phyloP scores from a whole-genome alignment of 1,140 invertebrate species.

The Drosophila kikkawai region DNA sequence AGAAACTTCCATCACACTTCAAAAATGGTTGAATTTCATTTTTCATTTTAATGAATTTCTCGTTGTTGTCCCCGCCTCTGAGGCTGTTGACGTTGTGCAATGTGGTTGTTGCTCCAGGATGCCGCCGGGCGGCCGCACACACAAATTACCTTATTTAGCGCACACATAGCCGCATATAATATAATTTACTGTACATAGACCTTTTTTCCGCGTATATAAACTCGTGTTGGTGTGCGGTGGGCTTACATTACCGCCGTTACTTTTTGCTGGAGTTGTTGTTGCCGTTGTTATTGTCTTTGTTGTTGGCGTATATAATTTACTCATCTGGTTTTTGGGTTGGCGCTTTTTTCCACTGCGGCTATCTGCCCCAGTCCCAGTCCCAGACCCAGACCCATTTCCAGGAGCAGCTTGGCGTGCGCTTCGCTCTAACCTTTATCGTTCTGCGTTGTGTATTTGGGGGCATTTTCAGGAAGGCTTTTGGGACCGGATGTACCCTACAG shows the following conservation, averaged over 20 bases:
- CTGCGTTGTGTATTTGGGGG: constrained; percentile 39
- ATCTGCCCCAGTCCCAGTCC: constrained; percentile 52
- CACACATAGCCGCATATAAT: constrained; percentile 79
- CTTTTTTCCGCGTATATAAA: constrained; percentile 54
- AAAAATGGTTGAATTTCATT: constrained; percentile 81
- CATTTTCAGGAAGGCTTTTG: constrained; percentile 25
- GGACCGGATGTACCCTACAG: constrained; percentile 28
- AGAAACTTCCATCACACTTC: constrained; percentile 51
- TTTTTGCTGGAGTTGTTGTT: constrained; percentile 6
- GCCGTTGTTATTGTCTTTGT: constrained; percentile 39
- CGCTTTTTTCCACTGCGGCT: constrained; percentile 67
- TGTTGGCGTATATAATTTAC: constrained; percentile 77
- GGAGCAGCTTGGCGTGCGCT: constrained; percentile 1
- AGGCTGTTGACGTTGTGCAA: constrained; percentile 48
- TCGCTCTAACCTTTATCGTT: constrained; percentile 50
- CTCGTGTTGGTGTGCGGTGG: constrained; percentile 18
- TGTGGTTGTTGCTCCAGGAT: constrained; percentile 41
- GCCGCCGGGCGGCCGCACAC: constrained; percentile 66
- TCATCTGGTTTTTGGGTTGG: constrained; percentile 77
- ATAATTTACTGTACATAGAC: constrained; percentile 83
- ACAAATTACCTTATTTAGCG: constrained; percentile 83
- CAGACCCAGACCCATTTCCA: constrained; percentile 38
- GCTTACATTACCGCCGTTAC: constrained; percentile 37
- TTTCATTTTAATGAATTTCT: constrained; percentile 83
- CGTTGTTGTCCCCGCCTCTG: constrained; percentile 52